Conservation (phyloP, 1,140 invertebrate species). For the Ostrea edulis region DNA sequence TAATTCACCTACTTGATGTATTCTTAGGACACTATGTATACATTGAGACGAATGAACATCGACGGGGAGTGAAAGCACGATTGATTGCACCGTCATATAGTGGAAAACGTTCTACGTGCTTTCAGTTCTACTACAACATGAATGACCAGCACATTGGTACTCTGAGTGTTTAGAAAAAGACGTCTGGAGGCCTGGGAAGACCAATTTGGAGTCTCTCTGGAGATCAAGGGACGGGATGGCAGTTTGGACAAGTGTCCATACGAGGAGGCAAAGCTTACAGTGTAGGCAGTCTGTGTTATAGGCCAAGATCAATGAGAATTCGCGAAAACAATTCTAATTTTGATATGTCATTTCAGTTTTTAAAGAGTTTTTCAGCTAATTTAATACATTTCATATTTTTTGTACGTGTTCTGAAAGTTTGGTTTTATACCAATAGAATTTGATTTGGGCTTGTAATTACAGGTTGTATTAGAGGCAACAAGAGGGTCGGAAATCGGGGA, state of each 20-base stretch:
- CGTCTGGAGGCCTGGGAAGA: constrained; percentile 51
- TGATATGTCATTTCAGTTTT: no score
- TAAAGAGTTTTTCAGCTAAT: no score
- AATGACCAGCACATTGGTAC: constrained; percentile 66
- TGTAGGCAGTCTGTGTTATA: neutral
- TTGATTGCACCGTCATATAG: constrained; percentile 68
- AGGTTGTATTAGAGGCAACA: constrained; percentile 69
- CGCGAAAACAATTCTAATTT: no score
- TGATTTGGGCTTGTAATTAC: neutral
- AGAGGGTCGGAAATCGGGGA: constrained; percentile 66
- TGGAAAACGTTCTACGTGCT: constrained; percentile 71
- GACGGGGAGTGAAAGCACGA: constrained; percentile 67
- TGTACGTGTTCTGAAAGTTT: no score
- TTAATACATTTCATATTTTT: no score
- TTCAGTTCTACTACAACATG: constrained; percentile 77
- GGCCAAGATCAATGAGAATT: no score
- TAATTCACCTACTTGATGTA: neutral
- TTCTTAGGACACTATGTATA: constrained; percentile 72
- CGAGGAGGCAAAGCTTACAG: constrained; percentile 40
- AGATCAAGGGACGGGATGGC: constrained; percentile 71
- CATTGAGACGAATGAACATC: constrained; percentile 61
- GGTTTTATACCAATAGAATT: no score
- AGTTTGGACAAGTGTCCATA: constrained; percentile 68
- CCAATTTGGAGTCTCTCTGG: constrained; percentile 67
- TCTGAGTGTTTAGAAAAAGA: constrained; percentile 68